Base-by-base conservation (phyloP, 92 coral and sea anemone species). In the Zoanthus sociatus region DNA sequence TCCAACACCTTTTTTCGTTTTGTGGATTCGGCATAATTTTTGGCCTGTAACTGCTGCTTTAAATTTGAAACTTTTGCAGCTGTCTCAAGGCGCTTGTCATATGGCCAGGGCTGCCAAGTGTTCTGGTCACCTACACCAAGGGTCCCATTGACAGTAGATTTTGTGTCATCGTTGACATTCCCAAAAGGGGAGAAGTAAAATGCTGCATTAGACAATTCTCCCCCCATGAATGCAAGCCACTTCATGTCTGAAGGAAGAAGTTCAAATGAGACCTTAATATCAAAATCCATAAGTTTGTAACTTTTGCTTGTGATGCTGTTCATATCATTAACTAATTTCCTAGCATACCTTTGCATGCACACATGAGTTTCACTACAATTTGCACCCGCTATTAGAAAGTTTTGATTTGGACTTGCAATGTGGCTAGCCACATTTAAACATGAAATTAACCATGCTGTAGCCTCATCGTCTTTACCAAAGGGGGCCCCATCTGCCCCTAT, bases 191-290 rank as follows among this genome's bases (percentile, higher is more conserved):
- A 87, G 45, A 90, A 90, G 66, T 90, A 90, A 71, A 64, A 76
- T n/a, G 91, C 91, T 33, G 42, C 42, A 86, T 90, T 92, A 15
- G 87, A 50, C 10, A 92, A 67, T 60, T 92, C 91, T 7, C 91
- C 96, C 82, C 89, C 48, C 75, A 90, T 84, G 33, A 88, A 60
- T 3, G 96, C 84, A 20, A 86, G 83, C 94, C 90, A 88, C 66
- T 93, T 93, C 93, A 93, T 93, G 66, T 93, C 93, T 14, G 88
- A 44, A 7, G 93, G 95, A 6, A 90, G 72, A 18, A 88, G 55
- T 21, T 79, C 93, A 86, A 93, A 93, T n/a, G 89, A 68, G 21
- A 92, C 88, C 84, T 73, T 87, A 45, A 85, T 67, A 66, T 61
- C 68, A 84, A n/a, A 47, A 6, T 86, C 78, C 37, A 32, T 60